Base-by-base conservation (phyloP, 1,140 invertebrate genomes). In the Drosophila truncata region DNA sequence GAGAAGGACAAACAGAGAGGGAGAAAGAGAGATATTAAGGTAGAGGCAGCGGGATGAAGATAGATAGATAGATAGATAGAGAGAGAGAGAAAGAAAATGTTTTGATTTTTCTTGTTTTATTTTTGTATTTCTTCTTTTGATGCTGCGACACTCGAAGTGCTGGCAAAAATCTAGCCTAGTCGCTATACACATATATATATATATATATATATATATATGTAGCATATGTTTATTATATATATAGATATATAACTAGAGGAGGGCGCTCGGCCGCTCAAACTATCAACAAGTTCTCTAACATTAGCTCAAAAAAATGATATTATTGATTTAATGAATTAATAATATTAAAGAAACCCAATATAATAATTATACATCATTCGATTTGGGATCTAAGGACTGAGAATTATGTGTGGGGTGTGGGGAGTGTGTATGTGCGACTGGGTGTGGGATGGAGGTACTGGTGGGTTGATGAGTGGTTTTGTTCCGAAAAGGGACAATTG, bases 211-310 rank as follows among this genome's bases (percentile, higher is more conserved):
- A 49, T 66, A 16, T 66, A 69, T 66, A 29, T 65, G 33, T 67
- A 67, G 65, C 44, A 42, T 69, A 54, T 44, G 46, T 62, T 55
- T 44, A 44, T 58, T 33, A 31, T 58, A 58, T 72, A 71, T 72
- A 59, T 72, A 70, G 39, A 69, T 59, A 72, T 75, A 82, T 82
- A 86, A 87, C 80, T 86, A 87, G 70, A 62, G 75, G 63, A 47
- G 63, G 55, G 37, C 62, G 16, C 50, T 62, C 23, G 41, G 65
- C 65, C 65, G 65, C 67, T 88, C 65, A 77, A 86, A 83, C 69
- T 86, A 87, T 87, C 59, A 83, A 86, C 80, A 86, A 86, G 63
- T 85, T 78, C 39, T 60, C 47, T 70, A 85, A 80, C 54, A 72
- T 66, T 81, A 85, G 50, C 39, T 76, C 59, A 77, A 86, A 70